Percentiles rank a stretch among this genome's conserved stretches.
phyloP scores from a whole-genome alignment of 1,140 invertebrate genomes.

The Euglossa dilemma region DNA sequence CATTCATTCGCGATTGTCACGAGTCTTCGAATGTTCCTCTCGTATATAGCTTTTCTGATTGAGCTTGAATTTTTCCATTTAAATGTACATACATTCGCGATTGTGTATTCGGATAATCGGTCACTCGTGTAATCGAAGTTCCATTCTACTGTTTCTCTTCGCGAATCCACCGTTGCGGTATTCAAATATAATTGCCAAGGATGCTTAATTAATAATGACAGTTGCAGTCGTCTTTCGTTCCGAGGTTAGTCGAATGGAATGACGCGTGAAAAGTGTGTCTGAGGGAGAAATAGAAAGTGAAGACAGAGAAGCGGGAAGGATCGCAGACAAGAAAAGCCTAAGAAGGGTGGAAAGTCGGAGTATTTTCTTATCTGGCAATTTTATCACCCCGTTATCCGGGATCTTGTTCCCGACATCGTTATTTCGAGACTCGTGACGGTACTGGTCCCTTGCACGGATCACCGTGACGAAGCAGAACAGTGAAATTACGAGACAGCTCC shows the following conservation, averaged over 20 bases:
- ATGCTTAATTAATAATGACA: neutral
- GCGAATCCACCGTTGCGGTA: too few relatives aligned
- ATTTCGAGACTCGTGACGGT: constrained; percentile 20
- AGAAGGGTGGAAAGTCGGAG: neutral
- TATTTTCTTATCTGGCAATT: constrained; percentile 5
- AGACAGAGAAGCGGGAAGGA: neutral
- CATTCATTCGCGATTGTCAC: too few relatives aligned
- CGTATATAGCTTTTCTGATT: too few relatives aligned
- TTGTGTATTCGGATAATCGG: too few relatives aligned
- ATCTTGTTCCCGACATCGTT: neutral
- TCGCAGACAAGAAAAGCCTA: neutral
- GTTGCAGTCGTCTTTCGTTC: neutral
- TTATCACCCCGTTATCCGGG: constrained; percentile 14
- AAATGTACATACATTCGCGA: too few relatives aligned
- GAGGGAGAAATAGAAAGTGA: too few relatives aligned
- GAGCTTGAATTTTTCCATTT: too few relatives aligned
- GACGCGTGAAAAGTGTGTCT: too few relatives aligned
- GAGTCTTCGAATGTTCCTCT: too few relatives aligned
- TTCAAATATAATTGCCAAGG: neutral
- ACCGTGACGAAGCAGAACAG: constrained; percentile 10
- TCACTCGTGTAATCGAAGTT: too few relatives aligned
- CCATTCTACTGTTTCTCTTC: too few relatives aligned
- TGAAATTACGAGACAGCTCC: constrained; percentile 37
- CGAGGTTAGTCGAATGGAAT: neutral
- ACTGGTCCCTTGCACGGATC: constrained; percentile 19